Evolutionary conservation across 2,113 vertebrate genomes (phyloP).

Genomic region (Nestor notabilis): DNA sequence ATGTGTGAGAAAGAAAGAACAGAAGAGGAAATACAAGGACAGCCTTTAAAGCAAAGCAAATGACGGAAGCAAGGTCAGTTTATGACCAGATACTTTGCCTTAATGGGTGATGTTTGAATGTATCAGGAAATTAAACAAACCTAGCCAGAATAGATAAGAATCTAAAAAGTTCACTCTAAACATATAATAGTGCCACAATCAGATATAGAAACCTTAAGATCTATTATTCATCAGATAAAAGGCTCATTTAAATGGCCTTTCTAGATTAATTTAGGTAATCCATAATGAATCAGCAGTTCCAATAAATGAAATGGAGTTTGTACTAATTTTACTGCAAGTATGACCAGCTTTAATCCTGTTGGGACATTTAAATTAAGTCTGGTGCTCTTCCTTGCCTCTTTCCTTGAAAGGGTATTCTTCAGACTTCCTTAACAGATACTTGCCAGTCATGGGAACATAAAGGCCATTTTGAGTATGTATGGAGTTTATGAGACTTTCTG

Average conservation of each 20-base stretch:
- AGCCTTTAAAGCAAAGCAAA: constrained; percentile 25
- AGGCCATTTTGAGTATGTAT: background rate
- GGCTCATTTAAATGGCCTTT: background rate
- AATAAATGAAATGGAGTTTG: background rate
- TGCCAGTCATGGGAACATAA: background rate
- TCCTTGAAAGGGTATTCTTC: background rate
- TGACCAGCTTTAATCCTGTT: background rate
- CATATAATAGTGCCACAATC: background rate
- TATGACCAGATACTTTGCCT: constrained; percentile 46
- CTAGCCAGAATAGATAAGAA: background rate
- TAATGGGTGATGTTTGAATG: constrained; percentile 34
- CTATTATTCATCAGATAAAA: background rate
- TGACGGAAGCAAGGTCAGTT: constrained; percentile 30
- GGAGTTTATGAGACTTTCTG: background rate
- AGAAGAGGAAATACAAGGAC: background rate
- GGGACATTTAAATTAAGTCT: background rate
- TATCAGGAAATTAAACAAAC: constrained; percentile 38
- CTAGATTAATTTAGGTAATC: background rate
- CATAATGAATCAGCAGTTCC: background rate
- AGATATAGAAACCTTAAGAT: background rate
- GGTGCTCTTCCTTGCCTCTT: background rate
- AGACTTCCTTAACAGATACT: background rate
- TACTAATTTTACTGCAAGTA: background rate
- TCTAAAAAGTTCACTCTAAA: background rate
- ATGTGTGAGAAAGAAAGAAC: constrained; percentile 40